Percentiles rank a stretch among this genome's conserved stretches.
Evolutionary conservation across 2,888 invertebrate genomes (phyloP).

Genomic region (Euplagia quadripunctaria): DNA sequence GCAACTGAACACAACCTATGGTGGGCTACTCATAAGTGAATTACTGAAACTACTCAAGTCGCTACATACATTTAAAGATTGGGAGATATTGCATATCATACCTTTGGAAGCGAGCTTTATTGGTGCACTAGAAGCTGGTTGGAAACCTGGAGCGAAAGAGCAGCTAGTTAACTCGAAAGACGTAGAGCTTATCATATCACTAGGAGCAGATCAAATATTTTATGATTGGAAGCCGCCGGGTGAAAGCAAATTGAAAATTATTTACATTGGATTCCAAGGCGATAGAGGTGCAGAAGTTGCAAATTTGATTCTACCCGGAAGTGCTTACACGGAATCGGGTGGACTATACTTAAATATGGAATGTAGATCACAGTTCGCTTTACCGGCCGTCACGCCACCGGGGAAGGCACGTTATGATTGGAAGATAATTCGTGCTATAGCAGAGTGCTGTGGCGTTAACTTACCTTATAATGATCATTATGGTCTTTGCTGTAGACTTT

Average conservation of each 20-base stretch:
- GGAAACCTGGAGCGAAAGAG: constrained; percentile 90
- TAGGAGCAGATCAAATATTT: constrained; percentile 96
- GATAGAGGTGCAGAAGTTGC: constrained; percentile 96
- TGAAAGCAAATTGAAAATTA: constrained; percentile 90
- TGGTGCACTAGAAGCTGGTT: constrained; percentile 98
- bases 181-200: constrained; percentile 93
- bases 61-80: constrained; percentile 47
- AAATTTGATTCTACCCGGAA: constrained; percentile 96
- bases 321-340: constrained; percentile 99
- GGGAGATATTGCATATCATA: constrained; percentile 93
- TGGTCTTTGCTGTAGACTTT: constrained; percentile 65
- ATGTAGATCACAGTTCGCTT: constrained; percentile 96
- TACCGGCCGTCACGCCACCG: constrained; percentile 95
- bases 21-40: constrained; percentile 57
- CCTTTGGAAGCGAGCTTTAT: constrained; percentile 97
- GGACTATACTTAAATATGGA: constrained; percentile 98
- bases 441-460: constrained; percentile 68
- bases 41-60: constrained; percentile 49
- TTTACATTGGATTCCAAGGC: constrained; percentile 98
- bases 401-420: constrained; percentile 98
- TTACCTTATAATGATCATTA: constrained; percentile 66
- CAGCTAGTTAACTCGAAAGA: constrained; percentile 84
- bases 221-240: constrained; percentile 91
- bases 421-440: constrained; percentile 94
- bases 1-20: constrained; percentile 58